Evolutionary conservation across 1,140 invertebrate genomes (phyloP).

Genomic region (Panulirus ornatus): DNA sequence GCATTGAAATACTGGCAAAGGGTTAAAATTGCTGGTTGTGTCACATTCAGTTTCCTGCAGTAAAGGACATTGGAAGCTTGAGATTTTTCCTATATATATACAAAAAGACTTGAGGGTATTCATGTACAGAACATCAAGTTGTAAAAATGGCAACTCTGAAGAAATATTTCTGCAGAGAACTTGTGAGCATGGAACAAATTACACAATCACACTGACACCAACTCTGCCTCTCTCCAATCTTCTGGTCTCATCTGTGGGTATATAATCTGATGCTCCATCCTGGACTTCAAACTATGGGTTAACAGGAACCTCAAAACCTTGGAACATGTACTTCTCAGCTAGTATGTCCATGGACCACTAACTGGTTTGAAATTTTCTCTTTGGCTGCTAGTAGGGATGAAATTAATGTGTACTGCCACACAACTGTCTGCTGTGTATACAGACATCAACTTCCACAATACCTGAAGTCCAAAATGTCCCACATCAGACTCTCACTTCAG

Average conservation of each 20-base stretch:
- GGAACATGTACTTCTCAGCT: slow-evolving; percentile 4
- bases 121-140: slow-evolving; percentile 64
- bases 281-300: neutral
- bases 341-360: neutral
- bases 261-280: neutral
- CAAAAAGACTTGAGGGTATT: slow-evolving; percentile 51
- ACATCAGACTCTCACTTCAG: neutral
- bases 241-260: neutral
- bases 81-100: slow-evolving; percentile 54
- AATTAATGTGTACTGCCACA: slow-evolving; percentile 19
- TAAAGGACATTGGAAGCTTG: slow-evolving; percentile 68
- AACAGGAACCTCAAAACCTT: neutral
- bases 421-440: slow-evolving; percentile 9
- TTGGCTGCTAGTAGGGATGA: slow-evolving; percentile 28
- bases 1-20: slow-evolving; percentile 36
- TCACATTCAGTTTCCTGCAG: slow-evolving; percentile 54
- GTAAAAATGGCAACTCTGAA: slow-evolving; percentile 62
- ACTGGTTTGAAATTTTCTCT: slow-evolving; percentile 27
- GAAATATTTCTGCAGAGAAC: slow-evolving; percentile 42
- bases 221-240: neutral
- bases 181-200: slow-evolving; percentile 63
- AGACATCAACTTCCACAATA: neutral
- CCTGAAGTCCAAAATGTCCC: neutral
- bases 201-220: slow-evolving; percentile 49
- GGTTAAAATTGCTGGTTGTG: slow-evolving; percentile 50